Evolutionary conservation across 2,888 invertebrate species (phyloP).

Genomic region (Orthosia incerta): DNA sequence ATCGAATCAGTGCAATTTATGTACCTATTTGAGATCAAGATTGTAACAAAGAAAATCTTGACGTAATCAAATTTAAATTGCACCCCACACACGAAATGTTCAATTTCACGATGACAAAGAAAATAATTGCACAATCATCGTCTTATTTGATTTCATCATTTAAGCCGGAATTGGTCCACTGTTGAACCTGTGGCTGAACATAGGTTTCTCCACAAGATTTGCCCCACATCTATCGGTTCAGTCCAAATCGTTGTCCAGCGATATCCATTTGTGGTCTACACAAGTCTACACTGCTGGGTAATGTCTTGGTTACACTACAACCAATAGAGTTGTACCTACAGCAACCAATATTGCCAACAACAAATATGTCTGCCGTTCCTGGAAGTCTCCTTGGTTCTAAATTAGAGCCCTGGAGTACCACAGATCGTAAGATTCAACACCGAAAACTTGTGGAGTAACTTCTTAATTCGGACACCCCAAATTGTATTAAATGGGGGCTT

Average conservation of each 20-base stretch:
- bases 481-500: no score
- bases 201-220: neutral
- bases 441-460: neutral
- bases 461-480: neutral
- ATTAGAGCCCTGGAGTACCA: neutral
- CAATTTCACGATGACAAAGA: neutral
- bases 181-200: neutral
- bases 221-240: neutral
- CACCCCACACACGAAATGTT: neutral
- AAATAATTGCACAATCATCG: neutral
- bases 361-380: neutral
- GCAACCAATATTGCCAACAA: neutral
- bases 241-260: neutral
- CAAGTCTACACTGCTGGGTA: neutral
- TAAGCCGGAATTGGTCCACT: neutral
- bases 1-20: constrained; percentile 15
- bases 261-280: neutral
- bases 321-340: neutral
- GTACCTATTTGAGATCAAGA: neutral
- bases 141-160: neutral
- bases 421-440: neutral
- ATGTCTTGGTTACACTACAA: neutral
- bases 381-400: neutral
- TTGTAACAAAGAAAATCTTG: neutral
- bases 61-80: constrained; percentile 5